These are phyloP conservation scores for Craseonycteris thonglongyai DNA, from an alignment of 2,113 vertebrate species.

Conservation along the genomic window DNA sequence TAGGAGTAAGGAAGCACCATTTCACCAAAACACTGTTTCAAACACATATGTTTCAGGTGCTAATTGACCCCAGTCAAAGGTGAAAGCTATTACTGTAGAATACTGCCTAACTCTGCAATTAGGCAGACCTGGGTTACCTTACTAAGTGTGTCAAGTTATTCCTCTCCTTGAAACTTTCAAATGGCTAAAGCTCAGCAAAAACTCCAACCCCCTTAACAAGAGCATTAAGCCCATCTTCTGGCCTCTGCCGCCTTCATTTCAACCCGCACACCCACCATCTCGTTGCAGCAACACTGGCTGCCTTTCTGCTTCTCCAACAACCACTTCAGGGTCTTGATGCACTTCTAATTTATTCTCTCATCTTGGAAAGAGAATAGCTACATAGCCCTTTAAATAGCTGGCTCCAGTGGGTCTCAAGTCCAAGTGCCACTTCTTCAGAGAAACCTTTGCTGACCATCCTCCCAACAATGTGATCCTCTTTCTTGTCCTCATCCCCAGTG, in stretches of 20 bases:
- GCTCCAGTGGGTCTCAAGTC: not conserved
- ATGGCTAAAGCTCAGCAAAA: not conserved
- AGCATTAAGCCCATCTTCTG: rapidly evolving
- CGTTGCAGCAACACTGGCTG: rapidly evolving
- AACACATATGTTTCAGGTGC: not conserved
- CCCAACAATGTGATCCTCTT: not conserved
- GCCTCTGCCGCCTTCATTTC: not conserved
- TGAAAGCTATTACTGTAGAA: not conserved
- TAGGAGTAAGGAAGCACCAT: not conserved
- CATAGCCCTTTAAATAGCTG: not conserved
- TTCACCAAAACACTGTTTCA: not conserved
- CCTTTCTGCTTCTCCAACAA: not conserved
- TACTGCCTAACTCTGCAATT: too few species aligned
- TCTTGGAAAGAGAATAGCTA: not conserved
- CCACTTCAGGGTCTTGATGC: not conserved
- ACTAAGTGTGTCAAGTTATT: not conserved
- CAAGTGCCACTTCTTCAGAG: not conserved
- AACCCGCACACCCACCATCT: too few species aligned
- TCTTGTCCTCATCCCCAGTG: not conserved
- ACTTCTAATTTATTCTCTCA: not conserved
- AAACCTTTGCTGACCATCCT: not conserved
- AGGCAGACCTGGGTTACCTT: not conserved
- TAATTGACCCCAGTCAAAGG: not conserved
- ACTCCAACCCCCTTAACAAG: not conserved
- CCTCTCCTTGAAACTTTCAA: not conserved